phyloP scores from a whole-genome alignment of 2,888 invertebrate genomes.

The Temnothorax ravouxi region DNA sequence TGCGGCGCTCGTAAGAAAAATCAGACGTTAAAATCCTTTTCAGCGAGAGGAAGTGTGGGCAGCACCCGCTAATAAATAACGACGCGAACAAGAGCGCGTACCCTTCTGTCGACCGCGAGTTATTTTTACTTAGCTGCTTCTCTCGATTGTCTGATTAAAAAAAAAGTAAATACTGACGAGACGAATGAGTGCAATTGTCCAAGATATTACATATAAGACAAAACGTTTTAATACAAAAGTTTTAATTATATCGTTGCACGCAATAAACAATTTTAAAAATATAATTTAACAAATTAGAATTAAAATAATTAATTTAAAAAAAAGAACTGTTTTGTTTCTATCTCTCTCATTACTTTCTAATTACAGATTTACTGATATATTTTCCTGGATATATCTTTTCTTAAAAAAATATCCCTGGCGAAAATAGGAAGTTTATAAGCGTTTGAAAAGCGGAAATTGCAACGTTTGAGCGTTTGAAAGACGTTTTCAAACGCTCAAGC shows the following conservation, averaged over 20 bases:
- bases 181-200: background rate
- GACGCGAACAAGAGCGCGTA: background rate
- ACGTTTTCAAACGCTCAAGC: no score
- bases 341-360: background rate
- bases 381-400: background rate
- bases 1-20: background rate
- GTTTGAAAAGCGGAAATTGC: no score
- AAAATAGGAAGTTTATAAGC: no score
- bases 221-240: conserved; percentile 9
- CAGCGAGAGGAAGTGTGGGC: background rate
- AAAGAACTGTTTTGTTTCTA: background rate
- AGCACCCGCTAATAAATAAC: conserved; percentile 7
- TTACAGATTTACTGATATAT: background rate
- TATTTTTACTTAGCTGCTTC: conserved; percentile 22
- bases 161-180: background rate
- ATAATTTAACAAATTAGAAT: background rate
- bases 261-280: background rate
- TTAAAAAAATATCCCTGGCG: background rate
- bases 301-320: no score
- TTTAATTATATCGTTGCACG: conserved; percentile 8
- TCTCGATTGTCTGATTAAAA: conserved; percentile 18
- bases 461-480: no score
- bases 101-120: background rate
- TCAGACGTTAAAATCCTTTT: conserved; percentile 38
- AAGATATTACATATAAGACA: background rate